These are phyloP conservation scores for Merodon equestris DNA, from an alignment of 2,888 invertebrate genomes.

Conservation along the genomic window DNA sequence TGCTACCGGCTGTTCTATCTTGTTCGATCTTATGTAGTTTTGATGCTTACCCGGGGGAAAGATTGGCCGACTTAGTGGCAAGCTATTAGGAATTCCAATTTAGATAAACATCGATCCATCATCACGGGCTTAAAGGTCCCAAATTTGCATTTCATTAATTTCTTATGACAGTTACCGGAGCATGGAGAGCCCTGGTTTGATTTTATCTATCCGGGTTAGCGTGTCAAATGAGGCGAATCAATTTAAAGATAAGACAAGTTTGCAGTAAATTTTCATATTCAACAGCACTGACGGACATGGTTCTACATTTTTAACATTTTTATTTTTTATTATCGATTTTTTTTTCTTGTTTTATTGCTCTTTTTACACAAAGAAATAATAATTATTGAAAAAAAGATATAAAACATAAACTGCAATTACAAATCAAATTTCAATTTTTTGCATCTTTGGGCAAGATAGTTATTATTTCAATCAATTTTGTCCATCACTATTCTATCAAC, in stretches of 20 bases:
- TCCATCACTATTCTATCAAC: constrained; percentile 12
- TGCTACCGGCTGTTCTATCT: not conserved
- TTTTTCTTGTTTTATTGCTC: constrained; percentile 18
- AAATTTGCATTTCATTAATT: constrained; percentile 56
- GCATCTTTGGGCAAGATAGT: constrained; percentile 70
- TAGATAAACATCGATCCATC: constrained; percentile 52
- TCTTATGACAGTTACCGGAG: constrained; percentile 26
- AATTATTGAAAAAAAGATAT: constrained; percentile 10
- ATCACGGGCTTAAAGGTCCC: constrained; percentile 25
- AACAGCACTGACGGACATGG: too few species aligned
- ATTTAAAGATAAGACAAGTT: too few species aligned
- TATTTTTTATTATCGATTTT: constrained; percentile 25
- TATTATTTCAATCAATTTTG: constrained; percentile 14
- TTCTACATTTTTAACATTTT: constrained; percentile 41
- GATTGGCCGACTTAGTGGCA: too few species aligned
- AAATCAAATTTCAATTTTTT: constrained; percentile 45
- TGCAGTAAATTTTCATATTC: too few species aligned
- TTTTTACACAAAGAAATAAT: constrained; percentile 22
- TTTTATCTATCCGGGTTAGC: constrained; percentile 36
- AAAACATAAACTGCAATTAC: constrained; percentile 50
- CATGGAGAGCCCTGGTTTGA: not conserved
- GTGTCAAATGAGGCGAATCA: constrained; percentile 43
- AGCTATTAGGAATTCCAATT: constrained; percentile 40
- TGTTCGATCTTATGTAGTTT: not conserved
- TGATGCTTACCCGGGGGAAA: too few species aligned